Conservation (phyloP, 2,888 invertebrate genomes). For the Hypena proboscidalis region DNA sequence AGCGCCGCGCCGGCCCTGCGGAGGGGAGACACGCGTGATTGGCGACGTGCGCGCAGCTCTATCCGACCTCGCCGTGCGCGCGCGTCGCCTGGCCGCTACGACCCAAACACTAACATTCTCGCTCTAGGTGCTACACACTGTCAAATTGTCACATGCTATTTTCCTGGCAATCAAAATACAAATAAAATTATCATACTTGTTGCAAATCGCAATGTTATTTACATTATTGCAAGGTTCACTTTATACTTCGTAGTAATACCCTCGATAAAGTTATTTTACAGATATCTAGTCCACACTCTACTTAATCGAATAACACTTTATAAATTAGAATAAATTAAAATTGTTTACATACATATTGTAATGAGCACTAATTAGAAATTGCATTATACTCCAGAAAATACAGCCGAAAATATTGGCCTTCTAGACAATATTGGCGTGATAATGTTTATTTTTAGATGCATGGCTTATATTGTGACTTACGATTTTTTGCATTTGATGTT, state of each 20-base stretch:
- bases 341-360: constrained; percentile 18
- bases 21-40: constrained; percentile 85
- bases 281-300: constrained; percentile 24
- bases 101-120: constrained; percentile 65
- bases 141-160: constrained; percentile 57
- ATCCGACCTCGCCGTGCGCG: constrained; percentile 63
- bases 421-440: too few relatives aligned
- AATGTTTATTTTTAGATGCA: too few relatives aligned
- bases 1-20: constrained; percentile 86
- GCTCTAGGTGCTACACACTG: constrained; percentile 57
- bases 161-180: constrained; percentile 49
- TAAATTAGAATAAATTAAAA: constrained; percentile 28
- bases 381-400: too few relatives aligned
- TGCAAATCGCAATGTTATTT: constrained; percentile 45
- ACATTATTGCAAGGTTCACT: constrained; percentile 42
- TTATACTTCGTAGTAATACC: constrained; percentile 32
- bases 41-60: constrained; percentile 74
- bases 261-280: constrained; percentile 34
- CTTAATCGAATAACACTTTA: constrained; percentile 26
- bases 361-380: too few relatives aligned
- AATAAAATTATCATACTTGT: constrained; percentile 58
- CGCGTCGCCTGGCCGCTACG: constrained; percentile 64
- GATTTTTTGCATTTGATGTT: too few relatives aligned
- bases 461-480: too few relatives aligned
- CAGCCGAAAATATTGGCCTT: too few relatives aligned